Conservation (phyloP, 2,888 invertebrate genomes). For the Argynnis bischoffii region DNA sequence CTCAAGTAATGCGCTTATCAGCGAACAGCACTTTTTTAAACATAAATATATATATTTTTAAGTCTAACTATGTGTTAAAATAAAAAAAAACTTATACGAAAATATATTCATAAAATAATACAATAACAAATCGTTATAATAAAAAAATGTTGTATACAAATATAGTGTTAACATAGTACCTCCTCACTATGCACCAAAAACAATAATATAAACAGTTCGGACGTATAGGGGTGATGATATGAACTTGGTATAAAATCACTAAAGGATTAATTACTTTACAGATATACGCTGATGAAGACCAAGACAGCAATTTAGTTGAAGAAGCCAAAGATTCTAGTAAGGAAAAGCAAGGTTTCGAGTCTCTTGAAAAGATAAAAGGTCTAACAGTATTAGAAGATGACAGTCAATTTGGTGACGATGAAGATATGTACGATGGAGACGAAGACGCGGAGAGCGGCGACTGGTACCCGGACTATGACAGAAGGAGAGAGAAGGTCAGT, state of each 20-base stretch:
- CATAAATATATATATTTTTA: too few relatives aligned
- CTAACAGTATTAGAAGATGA: conserved; percentile 71
- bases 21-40: too few relatives aligned
- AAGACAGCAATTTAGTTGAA: conserved; percentile 49
- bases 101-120: too few relatives aligned
- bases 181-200: too few relatives aligned
- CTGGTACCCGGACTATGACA: conserved; percentile 70
- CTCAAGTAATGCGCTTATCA: too few relatives aligned
- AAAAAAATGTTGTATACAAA: too few relatives aligned
- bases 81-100: too few relatives aligned
- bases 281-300: conserved; percentile 73
- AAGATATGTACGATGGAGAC: conserved; percentile 59
- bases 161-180: too few relatives aligned
- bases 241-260: background rate
- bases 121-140: too few relatives aligned
- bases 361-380: conserved; percentile 64
- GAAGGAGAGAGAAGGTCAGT: conserved; percentile 59
- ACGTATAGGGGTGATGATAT: too few relatives aligned
- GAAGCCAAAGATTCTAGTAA: conserved; percentile 42
- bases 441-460: conserved; percentile 69
- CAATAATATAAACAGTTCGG: too few relatives aligned
- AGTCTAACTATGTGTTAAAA: too few relatives aligned
- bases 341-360: conserved; percentile 50
- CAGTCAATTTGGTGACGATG: conserved; percentile 58
- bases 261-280: conserved; percentile 43